phyloP scores from a whole-genome alignment of 2,797 vertebrate genomes.

The Echiichthys vipera region DNA sequence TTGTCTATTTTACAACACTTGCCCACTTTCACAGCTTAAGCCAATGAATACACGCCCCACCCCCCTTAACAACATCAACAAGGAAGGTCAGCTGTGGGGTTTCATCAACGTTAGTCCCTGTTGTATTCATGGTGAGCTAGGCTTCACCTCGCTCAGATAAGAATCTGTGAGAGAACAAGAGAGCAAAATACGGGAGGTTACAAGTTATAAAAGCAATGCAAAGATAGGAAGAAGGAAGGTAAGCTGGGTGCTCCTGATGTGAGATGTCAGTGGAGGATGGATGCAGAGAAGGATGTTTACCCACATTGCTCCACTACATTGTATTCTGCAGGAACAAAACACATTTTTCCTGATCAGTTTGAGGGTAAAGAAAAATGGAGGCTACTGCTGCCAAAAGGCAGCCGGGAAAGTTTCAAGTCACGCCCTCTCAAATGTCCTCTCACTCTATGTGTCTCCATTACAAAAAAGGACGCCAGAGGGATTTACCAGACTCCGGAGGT shows the following conservation, averaged over 20 bases:
- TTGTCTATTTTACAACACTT: conserved; percentile 19
- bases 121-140: conserved; percentile 39
- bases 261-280: conserved; percentile 1
- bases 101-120: conserved; percentile 22
- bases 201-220: conserved; percentile 13
- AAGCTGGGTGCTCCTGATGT: conserved; percentile 1
- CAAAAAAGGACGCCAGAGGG: no score
- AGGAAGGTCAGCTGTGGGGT: conserved; percentile 25
- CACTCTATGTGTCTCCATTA: no score
- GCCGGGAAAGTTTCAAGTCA: no score
- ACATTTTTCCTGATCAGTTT: conserved; percentile 63
- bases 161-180: conserved; percentile 48
- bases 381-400: conserved; percentile 68
- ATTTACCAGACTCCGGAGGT: no score
- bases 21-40: conserved; percentile 1
- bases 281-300: conserved; percentile 44
- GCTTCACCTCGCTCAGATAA: conserved; percentile 29
- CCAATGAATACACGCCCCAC: conserved; percentile 8
- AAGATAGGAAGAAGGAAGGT: neutral
- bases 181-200: conserved; percentile 12
- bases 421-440: no score
- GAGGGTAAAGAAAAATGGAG: conserved; percentile 63
- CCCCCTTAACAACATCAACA: conserved; percentile 14
- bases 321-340: conserved; percentile 52
- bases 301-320: conserved; percentile 16